Evolutionary conservation across 2,888 invertebrate species (phyloP).

Genomic region (Cheilosia soror): DNA sequence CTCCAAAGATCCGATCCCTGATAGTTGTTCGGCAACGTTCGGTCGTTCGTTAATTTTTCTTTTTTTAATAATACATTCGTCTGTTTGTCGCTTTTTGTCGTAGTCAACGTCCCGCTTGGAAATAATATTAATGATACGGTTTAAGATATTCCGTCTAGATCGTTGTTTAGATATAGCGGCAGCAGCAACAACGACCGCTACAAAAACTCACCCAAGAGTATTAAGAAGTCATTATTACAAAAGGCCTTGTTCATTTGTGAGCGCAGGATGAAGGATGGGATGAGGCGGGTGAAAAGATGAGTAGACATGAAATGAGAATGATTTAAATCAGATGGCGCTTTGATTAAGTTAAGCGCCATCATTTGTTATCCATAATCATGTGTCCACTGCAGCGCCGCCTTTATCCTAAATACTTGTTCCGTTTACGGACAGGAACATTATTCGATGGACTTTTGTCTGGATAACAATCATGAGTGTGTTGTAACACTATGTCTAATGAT

Average conservation of each 20-base stretch:
- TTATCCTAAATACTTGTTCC: constrained; percentile 46
- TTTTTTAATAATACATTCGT: constrained; percentile 66
- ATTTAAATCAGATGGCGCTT: constrained; percentile 68
- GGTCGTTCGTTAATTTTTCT: constrained; percentile 10
- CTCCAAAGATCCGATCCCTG: constrained; percentile 50
- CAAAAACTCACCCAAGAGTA: constrained; percentile 63
- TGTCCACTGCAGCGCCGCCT: constrained; percentile 35
- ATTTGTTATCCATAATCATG: constrained; percentile 63
- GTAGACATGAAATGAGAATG: constrained; percentile 57
- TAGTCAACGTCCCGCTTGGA: constrained; percentile 64
- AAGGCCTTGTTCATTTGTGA: constrained; percentile 63
- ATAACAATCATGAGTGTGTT: constrained; percentile 36
- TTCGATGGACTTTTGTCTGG: constrained; percentile 47
- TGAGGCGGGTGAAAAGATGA: constrained; percentile 47
- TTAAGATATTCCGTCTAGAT: constrained; percentile 69
- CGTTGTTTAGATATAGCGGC: constrained; percentile 58
- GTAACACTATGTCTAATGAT: constrained; percentile 7
- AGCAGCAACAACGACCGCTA: constrained; percentile 46
- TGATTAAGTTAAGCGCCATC: constrained; percentile 68
- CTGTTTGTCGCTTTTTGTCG: constrained; percentile 67
- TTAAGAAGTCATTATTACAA: constrained; percentile 69
- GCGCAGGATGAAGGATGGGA: constrained; percentile 30
- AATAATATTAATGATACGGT: constrained; percentile 62
- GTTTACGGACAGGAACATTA: constrained; percentile 39
- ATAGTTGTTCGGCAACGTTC: constrained; percentile 51